Evolutionary conservation across 2,113 vertebrate species (phyloP), one percentile per base, ranked within the genome.

Genomic region (Takifugu bimaculatus): DNA sequence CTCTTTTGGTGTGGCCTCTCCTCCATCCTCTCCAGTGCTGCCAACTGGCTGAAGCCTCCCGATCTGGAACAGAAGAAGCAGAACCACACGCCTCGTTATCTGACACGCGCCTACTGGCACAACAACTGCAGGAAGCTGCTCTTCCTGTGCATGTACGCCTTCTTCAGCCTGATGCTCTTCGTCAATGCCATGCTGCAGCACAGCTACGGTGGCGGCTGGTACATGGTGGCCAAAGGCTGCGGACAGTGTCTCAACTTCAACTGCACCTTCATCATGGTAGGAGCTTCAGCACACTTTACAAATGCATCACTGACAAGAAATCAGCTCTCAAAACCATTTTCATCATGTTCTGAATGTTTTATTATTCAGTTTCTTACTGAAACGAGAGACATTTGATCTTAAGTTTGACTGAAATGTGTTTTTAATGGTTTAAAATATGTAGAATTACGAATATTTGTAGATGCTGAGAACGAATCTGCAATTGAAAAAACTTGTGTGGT

Each of bases 231-330:
- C 43, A 92, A 89, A 27, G 94, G 93, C 76, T 95, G 94, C 0
- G 93, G 95, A 2, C 92, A 90, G 56, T 94, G 94, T 68, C 92
- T 98, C 65, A 94, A 94, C 90, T 91, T 98, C 70, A 93, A 95
- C 92, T 95, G 94, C 53, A 90, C 94, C 54, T 92, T 96, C 27
- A 75, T 96, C 1, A 85, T 89, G 82, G 95, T 96, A 48, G 4
- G 5, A 35, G 7, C 14, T 39, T 11, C 7, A 11, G 35, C 35
- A 11, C 51, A 20, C 20, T 20, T 20, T 20, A 20, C 20, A 20
- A 20, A 20, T 20, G 20, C 20, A 20, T 20, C 20, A 20, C 20
- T 20, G 20, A 20, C 20, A 20, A 20, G 20, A 20, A 20, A 20
- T 20, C 20, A 20, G 20, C 20, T 20, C 20, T 20, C 20, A 20